Evolutionary conservation across 35 echinoderm and acorn worm species (phyloP), one percentile per base, ranked within the genome.

Genomic region (Heliocidaris tuberculata): DNA sequence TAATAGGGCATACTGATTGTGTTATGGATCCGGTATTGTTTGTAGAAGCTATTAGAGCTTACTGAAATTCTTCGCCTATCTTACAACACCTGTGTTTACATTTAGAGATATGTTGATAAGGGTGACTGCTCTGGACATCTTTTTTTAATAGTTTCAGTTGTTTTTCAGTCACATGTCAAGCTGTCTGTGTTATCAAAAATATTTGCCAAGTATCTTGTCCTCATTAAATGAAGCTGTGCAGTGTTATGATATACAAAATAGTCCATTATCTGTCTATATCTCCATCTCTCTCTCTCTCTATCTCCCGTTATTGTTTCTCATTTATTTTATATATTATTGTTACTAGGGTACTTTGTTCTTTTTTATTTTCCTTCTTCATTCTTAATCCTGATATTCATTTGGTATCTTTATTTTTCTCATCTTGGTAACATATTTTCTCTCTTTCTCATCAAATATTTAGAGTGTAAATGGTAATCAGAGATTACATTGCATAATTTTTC

Each of bases 61-160:
- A n/a, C 60, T 70, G 17, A 70, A 70, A 78, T 78, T 78, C 65
- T 78, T 78, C 5, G 6, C 17, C 65, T 78, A 78, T 78, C 65
- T 78, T n/a, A 78, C 21, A 78, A 78, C 65, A 78, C 65, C 65
- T 78, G 65, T n/a, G 65, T 78, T 78, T 78, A 78, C 27, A 78
- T 78, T 21, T 4, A 78, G 65, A 78, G 65, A n/a, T 78, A 78
- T 78, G 65, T 78, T 21, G 27, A 27, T 27, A 78, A 78, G 65
- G 35, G 8, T 78, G 15, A 78, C 65, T 70, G 60, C 24, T 70
- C 60, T 42, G 35, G 35, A 42, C 35, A 1, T 42, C 3, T 42
- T 42, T 27, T 78, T 78, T n/a, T 78, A 19, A 6, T 78, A 27
- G 65, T 78, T 78, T 78, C 7, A n/a, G 27, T 17, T 78, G 1